These are phyloP conservation scores for Helleia helle DNA, from an alignment of 2,888 invertebrate species.

Conservation along the genomic window DNA sequence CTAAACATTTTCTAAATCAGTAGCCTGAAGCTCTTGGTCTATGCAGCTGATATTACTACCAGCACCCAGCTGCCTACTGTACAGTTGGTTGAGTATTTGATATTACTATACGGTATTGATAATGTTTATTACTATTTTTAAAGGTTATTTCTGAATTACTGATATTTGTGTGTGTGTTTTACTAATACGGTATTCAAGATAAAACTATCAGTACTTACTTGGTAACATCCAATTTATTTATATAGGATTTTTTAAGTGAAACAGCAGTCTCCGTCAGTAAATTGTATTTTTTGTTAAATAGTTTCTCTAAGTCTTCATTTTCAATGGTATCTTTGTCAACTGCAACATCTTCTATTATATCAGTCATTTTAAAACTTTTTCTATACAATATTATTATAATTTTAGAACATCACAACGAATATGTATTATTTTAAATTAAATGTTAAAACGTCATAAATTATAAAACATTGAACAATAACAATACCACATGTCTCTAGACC, in stretches of 20 bases:
- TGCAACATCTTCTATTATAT: slow-evolving; percentile 54
- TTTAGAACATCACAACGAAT: slow-evolving; percentile 6
- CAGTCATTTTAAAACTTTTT: slow-evolving; percentile 33
- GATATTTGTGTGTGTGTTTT: too few relatives aligned
- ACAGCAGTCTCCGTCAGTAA: slow-evolving; percentile 65
- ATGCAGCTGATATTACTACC: too few relatives aligned
- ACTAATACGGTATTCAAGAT: too few relatives aligned
- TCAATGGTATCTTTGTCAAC: slow-evolving; percentile 48
- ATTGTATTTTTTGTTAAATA: slow-evolving; percentile 44
- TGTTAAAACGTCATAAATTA: too few relatives aligned
- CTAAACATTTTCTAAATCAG: too few relatives aligned
- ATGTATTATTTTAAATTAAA: neutral
- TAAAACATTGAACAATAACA: neutral
- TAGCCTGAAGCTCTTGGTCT: too few relatives aligned
- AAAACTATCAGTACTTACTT: slow-evolving; percentile 57
- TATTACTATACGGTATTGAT: too few relatives aligned
- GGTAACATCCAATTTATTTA: slow-evolving; percentile 74
- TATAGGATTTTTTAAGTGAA: slow-evolving; percentile 71
- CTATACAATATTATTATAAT: neutral
- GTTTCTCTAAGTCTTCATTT: slow-evolving; percentile 34
- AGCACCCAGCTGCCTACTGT: too few relatives aligned
- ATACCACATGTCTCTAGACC: neutral
- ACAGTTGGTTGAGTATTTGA: too few relatives aligned
- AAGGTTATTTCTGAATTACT: too few relatives aligned
- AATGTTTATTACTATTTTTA: too few relatives aligned